A percentile compares a stretch with the other conserved stretches of the same genome.
Conservation (phyloP, 1,140 invertebrate species). For the Drosophila nebulosa region DNA sequence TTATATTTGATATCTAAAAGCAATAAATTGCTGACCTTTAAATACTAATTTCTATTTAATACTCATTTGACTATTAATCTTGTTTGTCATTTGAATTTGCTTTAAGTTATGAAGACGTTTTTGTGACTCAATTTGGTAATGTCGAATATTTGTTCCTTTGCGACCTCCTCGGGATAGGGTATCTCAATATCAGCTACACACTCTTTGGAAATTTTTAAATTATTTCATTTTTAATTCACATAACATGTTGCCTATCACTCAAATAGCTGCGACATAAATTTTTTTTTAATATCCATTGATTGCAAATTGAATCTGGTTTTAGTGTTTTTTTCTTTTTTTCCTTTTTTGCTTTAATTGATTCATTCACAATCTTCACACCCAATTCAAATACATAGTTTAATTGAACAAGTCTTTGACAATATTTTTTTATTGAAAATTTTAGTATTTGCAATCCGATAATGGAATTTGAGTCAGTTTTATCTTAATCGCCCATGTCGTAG, state of each 20-base stretch:
- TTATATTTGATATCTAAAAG: not conserved
- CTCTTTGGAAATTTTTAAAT: no score
- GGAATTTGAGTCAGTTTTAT: not conserved
- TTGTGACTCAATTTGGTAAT: no score
- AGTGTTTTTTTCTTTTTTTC: constrained; percentile 7
- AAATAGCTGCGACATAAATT: constrained; percentile 35
- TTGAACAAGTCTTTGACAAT: not conserved
- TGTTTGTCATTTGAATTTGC: not conserved
- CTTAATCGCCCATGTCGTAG: not conserved
- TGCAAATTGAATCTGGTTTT: constrained; percentile 7
- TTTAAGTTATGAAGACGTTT: no score
- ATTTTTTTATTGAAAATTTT: no score
- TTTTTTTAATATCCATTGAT: constrained; percentile 13
- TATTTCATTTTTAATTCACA: constrained; percentile 34
- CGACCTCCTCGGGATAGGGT: no score
- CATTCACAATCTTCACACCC: constrained; percentile 14
- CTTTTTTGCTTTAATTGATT: constrained; percentile 26
- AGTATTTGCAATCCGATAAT: not conserved
- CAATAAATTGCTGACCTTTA: not conserved
- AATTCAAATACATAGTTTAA: constrained; percentile 19
- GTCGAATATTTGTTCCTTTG: no score
- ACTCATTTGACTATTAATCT: not conserved
- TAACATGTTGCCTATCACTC: constrained; percentile 42
- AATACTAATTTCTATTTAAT: no score
- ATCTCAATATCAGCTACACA: no score